These are phyloP conservation scores for Dicyrtomina minuta DNA, from an alignment of 2,888 invertebrate species.

Conservation along the genomic window DNA sequence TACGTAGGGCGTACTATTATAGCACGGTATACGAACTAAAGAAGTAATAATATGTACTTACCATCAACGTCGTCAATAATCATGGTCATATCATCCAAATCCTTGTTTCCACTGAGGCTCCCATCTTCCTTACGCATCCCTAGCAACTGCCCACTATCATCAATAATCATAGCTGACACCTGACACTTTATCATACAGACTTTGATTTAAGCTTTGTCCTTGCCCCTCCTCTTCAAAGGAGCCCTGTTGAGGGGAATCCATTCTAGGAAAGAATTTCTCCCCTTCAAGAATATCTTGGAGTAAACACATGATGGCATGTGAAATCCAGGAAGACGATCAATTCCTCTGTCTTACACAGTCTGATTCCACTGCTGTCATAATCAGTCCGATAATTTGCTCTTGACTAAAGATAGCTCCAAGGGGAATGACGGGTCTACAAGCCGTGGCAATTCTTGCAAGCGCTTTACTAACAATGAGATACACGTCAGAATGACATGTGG, in stretches of 20 bases:
- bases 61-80: background rate
- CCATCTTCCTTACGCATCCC: background rate
- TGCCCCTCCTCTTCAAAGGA: background rate
- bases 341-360: slow-evolving; percentile 59
- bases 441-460: slow-evolving; percentile 76
- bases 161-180: too few relatives aligned
- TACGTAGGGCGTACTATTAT: too few relatives aligned
- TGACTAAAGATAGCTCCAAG: slow-evolving; percentile 76
- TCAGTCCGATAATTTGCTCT: slow-evolving; percentile 73
- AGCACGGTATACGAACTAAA: too few relatives aligned
- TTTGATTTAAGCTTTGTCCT: too few relatives aligned
- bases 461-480: slow-evolving; percentile 82
- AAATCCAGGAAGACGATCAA: slow-evolving; percentile 78
- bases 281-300: slow-evolving; percentile 73
- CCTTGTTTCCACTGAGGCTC: background rate
- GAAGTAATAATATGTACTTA: background rate
- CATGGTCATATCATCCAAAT: background rate
- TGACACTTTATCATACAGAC: too few relatives aligned
- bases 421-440: slow-evolving; percentile 72
- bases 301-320: slow-evolving; percentile 84
- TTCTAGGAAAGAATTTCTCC: slow-evolving; percentile 19
- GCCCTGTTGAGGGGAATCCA: background rate
- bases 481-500: slow-evolving; percentile 79
- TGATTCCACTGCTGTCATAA: slow-evolving; percentile 70
- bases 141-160: too few relatives aligned